These are phyloP conservation scores for Vanessa atalanta DNA, from an alignment of 1,140 invertebrate species.

Conservation along the genomic window DNA sequence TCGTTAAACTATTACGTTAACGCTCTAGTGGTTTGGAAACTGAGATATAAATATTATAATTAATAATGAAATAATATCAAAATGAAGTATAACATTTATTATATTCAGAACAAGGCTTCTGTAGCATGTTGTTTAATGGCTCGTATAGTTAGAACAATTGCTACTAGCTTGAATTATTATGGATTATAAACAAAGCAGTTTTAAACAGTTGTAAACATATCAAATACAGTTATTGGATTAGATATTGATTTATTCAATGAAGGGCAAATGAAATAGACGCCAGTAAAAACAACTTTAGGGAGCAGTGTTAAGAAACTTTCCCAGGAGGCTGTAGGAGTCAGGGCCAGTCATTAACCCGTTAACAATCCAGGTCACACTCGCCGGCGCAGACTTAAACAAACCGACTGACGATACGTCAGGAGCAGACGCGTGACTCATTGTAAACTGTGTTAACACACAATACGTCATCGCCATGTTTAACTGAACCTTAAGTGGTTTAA, in stretches of 20 bases:
- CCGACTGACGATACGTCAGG: slow-evolving; percentile 35
- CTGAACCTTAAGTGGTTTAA: slow-evolving; percentile 32
- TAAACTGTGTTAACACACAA: slow-evolving; percentile 23
- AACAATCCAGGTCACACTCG: slow-evolving; percentile 33
- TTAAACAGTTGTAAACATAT: not conserved
- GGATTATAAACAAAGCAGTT: not conserved
- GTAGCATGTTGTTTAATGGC: not conserved
- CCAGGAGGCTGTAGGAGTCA: slow-evolving; percentile 31
- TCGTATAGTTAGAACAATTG: not conserved
- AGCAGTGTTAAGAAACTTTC: slow-evolving; percentile 19
- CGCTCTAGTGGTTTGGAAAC: slow-evolving; percentile 47
- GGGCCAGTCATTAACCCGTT: slow-evolving; percentile 36
- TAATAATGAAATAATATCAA: slow-evolving; percentile 5
- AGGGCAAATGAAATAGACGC: not conserved
- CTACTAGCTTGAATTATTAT: not conserved
- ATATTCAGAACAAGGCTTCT: not conserved
- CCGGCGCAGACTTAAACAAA: slow-evolving; percentile 34
- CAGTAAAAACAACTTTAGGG: slow-evolving; percentile 15
- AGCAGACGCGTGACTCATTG: slow-evolving; percentile 37
- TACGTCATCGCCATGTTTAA: slow-evolving; percentile 35
- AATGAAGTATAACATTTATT: not conserved
- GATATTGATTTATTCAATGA: not conserved
- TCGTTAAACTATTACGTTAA: slow-evolving; percentile 34
- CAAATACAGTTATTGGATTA: not conserved
- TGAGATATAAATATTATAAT: slow-evolving; percentile 11